Percentiles rank a stretch among this genome's conserved stretches.
These are phyloP conservation scores for Prosopocoilus inquinatus DNA, from an alignment of 2,888 invertebrate genomes.

Conservation along the genomic window DNA sequence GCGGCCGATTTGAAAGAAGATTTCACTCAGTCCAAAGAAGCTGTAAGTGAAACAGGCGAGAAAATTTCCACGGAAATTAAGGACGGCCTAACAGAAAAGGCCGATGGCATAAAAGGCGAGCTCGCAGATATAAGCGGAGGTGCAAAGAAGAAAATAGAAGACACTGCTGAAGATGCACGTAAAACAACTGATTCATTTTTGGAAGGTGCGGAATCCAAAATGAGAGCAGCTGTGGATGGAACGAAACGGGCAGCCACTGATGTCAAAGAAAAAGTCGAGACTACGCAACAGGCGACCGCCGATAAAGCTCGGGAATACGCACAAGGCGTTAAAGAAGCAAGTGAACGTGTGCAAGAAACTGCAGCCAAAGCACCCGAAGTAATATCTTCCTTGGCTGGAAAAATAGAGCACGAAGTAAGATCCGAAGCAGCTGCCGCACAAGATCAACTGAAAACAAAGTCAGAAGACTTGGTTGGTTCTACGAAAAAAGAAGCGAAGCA, in stretches of 20 bases:
- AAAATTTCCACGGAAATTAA: constrained; percentile 44
- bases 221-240: neutral
- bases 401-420: neutral
- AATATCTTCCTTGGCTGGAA: neutral
- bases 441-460: neutral
- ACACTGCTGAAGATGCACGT: constrained; percentile 50
- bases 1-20: constrained; percentile 17
- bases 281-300: too few relatives aligned
- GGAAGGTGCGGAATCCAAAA: constrained; percentile 43
- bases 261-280: neutral
- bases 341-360: constrained; percentile 4
- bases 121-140: neutral
- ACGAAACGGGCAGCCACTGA: neutral
- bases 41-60: neutral
- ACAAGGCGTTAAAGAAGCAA: neutral
- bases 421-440: neutral
- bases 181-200: constrained; percentile 32
- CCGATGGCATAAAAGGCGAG: neutral
- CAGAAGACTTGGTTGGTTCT: neutral
- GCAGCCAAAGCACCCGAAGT: neutral
- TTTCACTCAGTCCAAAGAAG: constrained; percentile 4
- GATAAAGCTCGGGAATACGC: neutral
- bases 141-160: constrained; percentile 45
- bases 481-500: constrained; percentile 14
- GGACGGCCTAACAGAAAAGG: constrained; percentile 48